phyloP scores from a whole-genome alignment of 1,140 invertebrate species.

The Drosophila parabipectinata region DNA sequence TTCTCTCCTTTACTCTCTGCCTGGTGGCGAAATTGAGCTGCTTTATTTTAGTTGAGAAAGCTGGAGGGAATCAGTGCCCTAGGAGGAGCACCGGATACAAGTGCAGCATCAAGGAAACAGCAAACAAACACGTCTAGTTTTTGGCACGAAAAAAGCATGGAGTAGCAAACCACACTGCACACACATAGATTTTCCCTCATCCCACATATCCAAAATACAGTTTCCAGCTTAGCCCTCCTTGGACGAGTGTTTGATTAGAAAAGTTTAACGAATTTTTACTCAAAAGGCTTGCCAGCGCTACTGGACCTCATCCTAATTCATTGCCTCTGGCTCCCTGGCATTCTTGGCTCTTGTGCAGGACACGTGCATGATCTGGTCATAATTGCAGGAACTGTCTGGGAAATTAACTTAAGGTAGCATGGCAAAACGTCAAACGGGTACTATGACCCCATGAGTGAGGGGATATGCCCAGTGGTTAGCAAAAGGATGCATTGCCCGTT shows the following conservation, averaged over 20 bases:
- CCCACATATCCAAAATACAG: slow-evolving; percentile 23
- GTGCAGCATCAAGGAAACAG: slow-evolving; percentile 42
- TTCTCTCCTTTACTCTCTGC: not conserved
- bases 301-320: not conserved
- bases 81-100: not conserved
- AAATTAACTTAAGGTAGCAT: slow-evolving; percentile 36
- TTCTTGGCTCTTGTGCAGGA: not conserved
- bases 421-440: slow-evolving; percentile 16
- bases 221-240: slow-evolving; percentile 11
- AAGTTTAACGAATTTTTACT: slow-evolving; percentile 60
- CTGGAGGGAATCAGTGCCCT: not conserved
- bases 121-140: slow-evolving; percentile 74
- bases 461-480: not conserved
- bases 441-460: not conserved
- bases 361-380: slow-evolving; percentile 28
- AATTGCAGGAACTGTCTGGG: slow-evolving; percentile 39
- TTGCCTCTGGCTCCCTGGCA: slow-evolving; percentile 3
- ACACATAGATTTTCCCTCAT: not conserved
- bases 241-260: slow-evolving; percentile 77
- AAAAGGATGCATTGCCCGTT: slow-evolving; percentile 19
- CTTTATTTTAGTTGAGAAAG: slow-evolving; percentile 53
- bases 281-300: slow-evolving; percentile 53
- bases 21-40: slow-evolving; percentile 64
- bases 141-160: slow-evolving; percentile 24
- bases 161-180: not conserved